Base-by-base conservation (phyloP, 2,113 vertebrate species). In the Oriolus oriolus region DNA sequence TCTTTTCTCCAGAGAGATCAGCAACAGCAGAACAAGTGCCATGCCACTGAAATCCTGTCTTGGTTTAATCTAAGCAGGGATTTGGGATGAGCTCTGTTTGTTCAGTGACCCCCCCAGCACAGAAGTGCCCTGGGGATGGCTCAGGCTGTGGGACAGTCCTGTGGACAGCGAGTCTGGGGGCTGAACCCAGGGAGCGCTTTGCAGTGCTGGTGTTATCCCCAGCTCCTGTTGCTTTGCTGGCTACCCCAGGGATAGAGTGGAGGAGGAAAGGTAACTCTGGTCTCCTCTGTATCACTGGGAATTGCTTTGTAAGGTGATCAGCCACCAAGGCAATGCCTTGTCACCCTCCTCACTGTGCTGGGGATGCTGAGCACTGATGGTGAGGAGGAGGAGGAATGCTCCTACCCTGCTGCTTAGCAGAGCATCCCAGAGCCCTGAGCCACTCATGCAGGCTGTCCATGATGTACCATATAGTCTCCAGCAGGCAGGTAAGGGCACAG, bases 41-140 rank as follows among this genome's bases (percentile, higher is more conserved):
- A 2, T 68, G 71, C 70, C 95, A 94, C 95, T 96, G 88, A 87
- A 94, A 87, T 63, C 53, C 80, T 83, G n/a, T 65, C 79, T 89
- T 87, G 71, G 33, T 41, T 96, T 88, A 74, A 79, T 91, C 41
- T 74, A 41, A 88, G 65, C 53, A 57, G 82, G 59, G 63, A 73
- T 96, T 96, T 96, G 31, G 31, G 69, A 68, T 96, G 79, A 94
- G 89, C 45, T 93, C 57, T 53, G 31, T 90, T 80, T 86, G 28
- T 31, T 64, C 61, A 64, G 73, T 92, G 90, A 39, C 21, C 6
- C 7, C 33, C 33, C n/a, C 75, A 75, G 69, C 52, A 54, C 61
- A 50, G 64, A 66, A 37, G 9, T 35, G 49, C 56, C 44, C 44
- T 54, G 64, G 54, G 59, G 42, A 30, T 74, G 77, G 44, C 60